Conservation (phyloP, 2,113 vertebrate species). For the Solea senegalensis region DNA sequence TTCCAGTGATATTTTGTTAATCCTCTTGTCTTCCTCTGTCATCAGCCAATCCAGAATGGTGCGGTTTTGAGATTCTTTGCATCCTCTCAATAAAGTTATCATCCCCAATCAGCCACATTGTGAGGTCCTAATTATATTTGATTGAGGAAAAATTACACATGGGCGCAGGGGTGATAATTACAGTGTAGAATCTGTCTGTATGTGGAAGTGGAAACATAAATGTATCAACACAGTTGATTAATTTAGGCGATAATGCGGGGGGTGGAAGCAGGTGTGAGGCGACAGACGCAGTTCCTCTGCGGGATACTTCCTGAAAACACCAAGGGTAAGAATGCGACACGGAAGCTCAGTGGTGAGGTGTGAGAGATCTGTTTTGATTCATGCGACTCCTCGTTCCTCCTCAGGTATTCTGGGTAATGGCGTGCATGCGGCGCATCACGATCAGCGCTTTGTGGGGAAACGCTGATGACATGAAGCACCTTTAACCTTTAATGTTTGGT, state of each 20-base stretch:
- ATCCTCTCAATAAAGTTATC: constrained; percentile 48
- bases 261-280: constrained; percentile 55
- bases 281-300: constrained; percentile 36
- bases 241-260: constrained; percentile 45
- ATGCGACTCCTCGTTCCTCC: constrained; percentile 60
- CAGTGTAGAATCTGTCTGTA: constrained; percentile 32
- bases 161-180: constrained; percentile 63
- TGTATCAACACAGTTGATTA: constrained; percentile 58
- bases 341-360: constrained; percentile 38
- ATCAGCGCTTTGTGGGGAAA: constrained; percentile 14
- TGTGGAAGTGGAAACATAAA: constrained; percentile 57
- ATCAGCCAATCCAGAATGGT: constrained; percentile 26
- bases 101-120: constrained; percentile 72
- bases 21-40: constrained; percentile 22
- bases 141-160: constrained; percentile 53
- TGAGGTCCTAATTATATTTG: constrained; percentile 67
- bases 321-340: not conserved
- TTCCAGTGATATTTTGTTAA: constrained; percentile 8
- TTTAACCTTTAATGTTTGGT: not conserved
- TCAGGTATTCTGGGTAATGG: constrained; percentile 45
- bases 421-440: constrained; percentile 10
- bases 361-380: constrained; percentile 48
- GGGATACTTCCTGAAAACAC: constrained; percentile 34
- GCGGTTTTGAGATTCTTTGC: constrained; percentile 25
- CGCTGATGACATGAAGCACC: constrained; percentile 9